phyloP scores from a whole-genome alignment of 2,797 vertebrate genomes.

The Sorex maritimensis region DNA sequence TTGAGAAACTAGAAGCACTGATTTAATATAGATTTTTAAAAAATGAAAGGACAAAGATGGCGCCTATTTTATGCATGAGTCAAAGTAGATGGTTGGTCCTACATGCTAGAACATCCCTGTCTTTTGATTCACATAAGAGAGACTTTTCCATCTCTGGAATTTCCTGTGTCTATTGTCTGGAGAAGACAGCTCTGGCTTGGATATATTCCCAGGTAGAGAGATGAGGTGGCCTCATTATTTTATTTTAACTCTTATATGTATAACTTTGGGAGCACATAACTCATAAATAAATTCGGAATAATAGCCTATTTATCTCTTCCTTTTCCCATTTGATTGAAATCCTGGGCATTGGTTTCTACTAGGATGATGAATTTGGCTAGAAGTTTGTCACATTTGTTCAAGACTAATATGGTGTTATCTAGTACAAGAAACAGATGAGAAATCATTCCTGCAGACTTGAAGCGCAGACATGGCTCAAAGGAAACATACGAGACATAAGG shows the following conservation, averaged over 20 bases:
- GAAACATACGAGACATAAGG: conserved; percentile 77
- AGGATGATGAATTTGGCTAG: conserved; percentile 80
- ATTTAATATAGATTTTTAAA: neutral
- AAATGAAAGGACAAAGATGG: neutral
- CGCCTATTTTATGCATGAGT: neutral
- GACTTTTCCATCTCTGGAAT: neutral
- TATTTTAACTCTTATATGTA: conserved; percentile 16
- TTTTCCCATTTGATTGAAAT: conserved; percentile 74
- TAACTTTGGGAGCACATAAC: conserved; percentile 52
- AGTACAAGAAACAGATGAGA: conserved; percentile 82
- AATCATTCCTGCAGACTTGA: conserved; percentile 39
- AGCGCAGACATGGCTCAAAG: conserved; percentile 69
- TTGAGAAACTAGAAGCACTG: fast-evolving
- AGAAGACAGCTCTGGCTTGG: conserved; percentile 41
- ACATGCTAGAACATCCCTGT: neutral
- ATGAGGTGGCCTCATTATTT: conserved; percentile 66
- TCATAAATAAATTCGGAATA: conserved; percentile 67
- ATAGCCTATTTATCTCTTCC: conserved; percentile 64
- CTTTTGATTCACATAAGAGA: neutral
- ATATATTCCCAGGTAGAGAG: neutral
- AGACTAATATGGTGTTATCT: conserved; percentile 83
- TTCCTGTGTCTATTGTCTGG: conserved; percentile 49
- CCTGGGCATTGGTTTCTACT: conserved; percentile 12
- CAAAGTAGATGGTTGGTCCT: neutral
- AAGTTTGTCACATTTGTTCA: conserved; percentile 74